These are phyloP conservation scores for Cataglyphis rosenhaueri DNA, from an alignment of 2,888 invertebrate species.

Conservation along the genomic window DNA sequence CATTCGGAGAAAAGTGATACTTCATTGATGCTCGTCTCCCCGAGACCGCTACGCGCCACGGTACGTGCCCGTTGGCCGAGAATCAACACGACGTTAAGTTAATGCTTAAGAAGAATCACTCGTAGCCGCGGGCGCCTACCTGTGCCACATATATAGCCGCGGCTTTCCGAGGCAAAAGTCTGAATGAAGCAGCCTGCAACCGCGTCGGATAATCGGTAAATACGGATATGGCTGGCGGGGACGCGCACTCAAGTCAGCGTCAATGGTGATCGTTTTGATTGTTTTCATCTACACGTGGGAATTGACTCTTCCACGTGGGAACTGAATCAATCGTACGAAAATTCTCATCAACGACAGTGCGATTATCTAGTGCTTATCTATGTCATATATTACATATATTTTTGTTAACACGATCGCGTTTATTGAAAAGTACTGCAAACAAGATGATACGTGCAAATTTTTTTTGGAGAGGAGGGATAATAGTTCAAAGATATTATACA, in stretches of 20 bases:
- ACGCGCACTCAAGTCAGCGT: slow-evolving; percentile 28
- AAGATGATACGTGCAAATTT: neutral
- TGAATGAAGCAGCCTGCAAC: slow-evolving; percentile 60
- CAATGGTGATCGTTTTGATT: slow-evolving; percentile 8
- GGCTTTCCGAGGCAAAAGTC: slow-evolving; percentile 59
- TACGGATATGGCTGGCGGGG: slow-evolving; percentile 18
- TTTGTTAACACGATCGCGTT: neutral
- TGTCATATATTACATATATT: neutral
- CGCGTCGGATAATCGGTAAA: slow-evolving; percentile 25
- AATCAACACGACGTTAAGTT: slow-evolving; percentile 69
- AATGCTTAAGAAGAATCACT: slow-evolving; percentile 70
- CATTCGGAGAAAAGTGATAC: slow-evolving; percentile 38
- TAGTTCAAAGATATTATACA: neutral
- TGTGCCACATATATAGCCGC: slow-evolving; percentile 66
- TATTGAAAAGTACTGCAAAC: neutral
- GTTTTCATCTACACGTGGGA: slow-evolving; percentile 1
- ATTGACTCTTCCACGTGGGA: slow-evolving; percentile 2
- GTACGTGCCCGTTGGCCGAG: slow-evolving; percentile 66
- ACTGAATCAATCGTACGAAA: neutral
- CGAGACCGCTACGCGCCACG: slow-evolving; percentile 67
- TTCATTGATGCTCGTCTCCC: slow-evolving; percentile 60
- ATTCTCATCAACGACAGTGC: neutral
- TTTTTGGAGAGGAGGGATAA: neutral
- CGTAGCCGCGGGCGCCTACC: slow-evolving; percentile 65
- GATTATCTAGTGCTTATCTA: neutral